Evolutionary conservation across 2,113 vertebrate species (phyloP).

Genomic region (Maccullochella peelii): DNA sequence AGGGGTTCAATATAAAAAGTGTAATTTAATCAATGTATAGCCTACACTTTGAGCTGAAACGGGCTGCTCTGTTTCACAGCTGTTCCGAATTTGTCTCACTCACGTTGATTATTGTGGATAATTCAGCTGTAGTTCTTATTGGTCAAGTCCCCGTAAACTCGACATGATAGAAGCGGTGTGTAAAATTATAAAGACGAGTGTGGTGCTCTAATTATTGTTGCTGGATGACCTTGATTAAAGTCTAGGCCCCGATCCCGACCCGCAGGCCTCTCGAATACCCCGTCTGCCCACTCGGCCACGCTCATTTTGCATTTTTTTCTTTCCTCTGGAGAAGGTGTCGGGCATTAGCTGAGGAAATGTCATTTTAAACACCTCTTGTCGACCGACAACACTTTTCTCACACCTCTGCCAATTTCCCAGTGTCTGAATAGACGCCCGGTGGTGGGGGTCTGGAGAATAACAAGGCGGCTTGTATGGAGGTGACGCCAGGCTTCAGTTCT

Average conservation of each 20-base stretch:
- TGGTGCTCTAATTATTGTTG: slow-evolving; percentile 59
- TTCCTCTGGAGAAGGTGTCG: slow-evolving; percentile 62
- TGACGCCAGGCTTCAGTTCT: slow-evolving; percentile 46
- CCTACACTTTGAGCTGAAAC: not conserved
- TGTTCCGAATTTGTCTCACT: slow-evolving; percentile 38
- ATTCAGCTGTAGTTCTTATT: slow-evolving; percentile 30
- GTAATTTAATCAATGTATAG: slow-evolving; percentile 14
- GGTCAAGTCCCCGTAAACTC: slow-evolving; percentile 12
- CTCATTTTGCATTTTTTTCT: slow-evolving; percentile 64
- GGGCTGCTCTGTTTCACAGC: slow-evolving; percentile 25
- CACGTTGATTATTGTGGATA: slow-evolving; percentile 15
- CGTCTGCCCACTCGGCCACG: slow-evolving; percentile 25
- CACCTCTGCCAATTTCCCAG: slow-evolving; percentile 75
- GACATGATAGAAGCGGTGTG: slow-evolving; percentile 11
- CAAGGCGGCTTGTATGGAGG: slow-evolving; percentile 63
- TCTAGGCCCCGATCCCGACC: slow-evolving; percentile 24
- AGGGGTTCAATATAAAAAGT: slow-evolving; percentile 6
- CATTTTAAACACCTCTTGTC: slow-evolving; percentile 78
- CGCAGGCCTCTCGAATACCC: slow-evolving; percentile 47
- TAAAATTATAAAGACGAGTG: slow-evolving; percentile 38
- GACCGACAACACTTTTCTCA: slow-evolving; percentile 69
- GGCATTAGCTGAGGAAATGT: slow-evolving; percentile 76
- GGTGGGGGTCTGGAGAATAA: slow-evolving; percentile 47
- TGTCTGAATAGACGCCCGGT: slow-evolving; percentile 68
- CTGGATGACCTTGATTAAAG: slow-evolving; percentile 73